Evolutionary conservation across 1,140 invertebrate genomes (phyloP).

Genomic region (Drosophila sechellia): DNA sequence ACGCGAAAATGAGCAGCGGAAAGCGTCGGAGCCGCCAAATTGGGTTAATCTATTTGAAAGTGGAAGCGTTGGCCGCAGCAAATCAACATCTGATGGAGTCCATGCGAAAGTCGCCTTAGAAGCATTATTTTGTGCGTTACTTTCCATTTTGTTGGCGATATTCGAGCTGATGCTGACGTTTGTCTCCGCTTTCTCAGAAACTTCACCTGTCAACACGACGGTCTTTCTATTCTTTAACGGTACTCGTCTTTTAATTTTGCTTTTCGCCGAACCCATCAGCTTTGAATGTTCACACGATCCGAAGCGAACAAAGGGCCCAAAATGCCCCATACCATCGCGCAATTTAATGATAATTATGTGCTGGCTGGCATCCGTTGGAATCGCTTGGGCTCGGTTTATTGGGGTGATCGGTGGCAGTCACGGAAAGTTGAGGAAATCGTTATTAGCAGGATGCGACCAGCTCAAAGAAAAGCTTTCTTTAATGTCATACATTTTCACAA

Average conservation of each 20-base stretch:
- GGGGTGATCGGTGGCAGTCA: constrained; percentile 5
- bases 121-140: constrained; percentile 42
- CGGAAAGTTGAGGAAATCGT: constrained; percentile 1
- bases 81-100: constrained; percentile 1
- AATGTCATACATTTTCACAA: neutral
- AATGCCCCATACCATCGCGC: neutral
- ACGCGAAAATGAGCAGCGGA: constrained; percentile 59
- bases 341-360: neutral
- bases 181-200: constrained; percentile 25
- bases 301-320: constrained; percentile 11
- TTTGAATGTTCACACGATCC: constrained; percentile 6
- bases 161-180: constrained; percentile 13
- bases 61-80: constrained; percentile 33
- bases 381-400: constrained; percentile 1
- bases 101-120: constrained; percentile 40
- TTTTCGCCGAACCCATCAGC: constrained; percentile 18
- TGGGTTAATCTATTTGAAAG: constrained; percentile 82
- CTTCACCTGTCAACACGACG: constrained; percentile 23
- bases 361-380: constrained; percentile 13
- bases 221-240: constrained; percentile 39
- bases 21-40: constrained; percentile 59
- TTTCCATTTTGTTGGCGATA: constrained; percentile 41
- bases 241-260: constrained; percentile 22
- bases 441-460: neutral
- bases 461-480: neutral